phyloP scores from a whole-genome alignment of 1,140 invertebrate genomes.

The Catajapyx aquilonaris region DNA sequence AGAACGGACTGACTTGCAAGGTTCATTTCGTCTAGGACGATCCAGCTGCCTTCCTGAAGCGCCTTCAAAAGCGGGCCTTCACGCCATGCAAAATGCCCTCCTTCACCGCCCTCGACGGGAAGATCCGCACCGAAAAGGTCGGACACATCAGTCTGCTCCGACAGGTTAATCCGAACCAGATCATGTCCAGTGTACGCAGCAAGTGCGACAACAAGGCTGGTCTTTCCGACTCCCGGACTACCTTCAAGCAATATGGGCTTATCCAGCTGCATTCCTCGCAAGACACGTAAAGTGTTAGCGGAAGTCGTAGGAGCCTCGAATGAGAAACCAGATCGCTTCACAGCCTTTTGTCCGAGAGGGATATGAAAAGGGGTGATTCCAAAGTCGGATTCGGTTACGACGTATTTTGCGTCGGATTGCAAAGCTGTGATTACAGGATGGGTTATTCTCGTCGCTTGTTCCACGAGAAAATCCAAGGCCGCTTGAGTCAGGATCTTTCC shows the following conservation, averaged over 20 bases:
- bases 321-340: no score
- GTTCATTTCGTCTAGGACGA: slow-evolving; percentile 96
- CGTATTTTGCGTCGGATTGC: slow-evolving; percentile 15
- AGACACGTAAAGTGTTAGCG: slow-evolving; percentile 57
- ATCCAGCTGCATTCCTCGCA: slow-evolving; percentile 68
- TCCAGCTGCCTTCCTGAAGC: slow-evolving; percentile 81
- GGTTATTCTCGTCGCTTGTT: not conserved
- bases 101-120: slow-evolving; percentile 65
- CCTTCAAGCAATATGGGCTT: slow-evolving; percentile 93
- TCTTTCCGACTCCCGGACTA: slow-evolving; percentile 95
- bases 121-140: slow-evolving; percentile 97
- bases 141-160: slow-evolving; percentile 94
- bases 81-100: slow-evolving; percentile 80
- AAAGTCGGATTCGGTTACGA: slow-evolving; percentile 23
- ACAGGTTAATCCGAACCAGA: slow-evolving; percentile 67
- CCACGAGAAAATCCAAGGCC: not conserved
- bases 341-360: no score
- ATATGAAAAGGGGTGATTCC: slow-evolving; percentile 54
- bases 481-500: not conserved
- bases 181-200: slow-evolving; percentile 57
- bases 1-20: slow-evolving; percentile 93
- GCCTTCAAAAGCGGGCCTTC: slow-evolving; percentile 90
- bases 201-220: slow-evolving; percentile 78
- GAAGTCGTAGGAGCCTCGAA: slow-evolving; percentile 67
- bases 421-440: slow-evolving; percentile 19